These are phyloP conservation scores for Drosophila meridionalis DNA, from an alignment of 2,888 invertebrate genomes.

Conservation along the genomic window DNA sequence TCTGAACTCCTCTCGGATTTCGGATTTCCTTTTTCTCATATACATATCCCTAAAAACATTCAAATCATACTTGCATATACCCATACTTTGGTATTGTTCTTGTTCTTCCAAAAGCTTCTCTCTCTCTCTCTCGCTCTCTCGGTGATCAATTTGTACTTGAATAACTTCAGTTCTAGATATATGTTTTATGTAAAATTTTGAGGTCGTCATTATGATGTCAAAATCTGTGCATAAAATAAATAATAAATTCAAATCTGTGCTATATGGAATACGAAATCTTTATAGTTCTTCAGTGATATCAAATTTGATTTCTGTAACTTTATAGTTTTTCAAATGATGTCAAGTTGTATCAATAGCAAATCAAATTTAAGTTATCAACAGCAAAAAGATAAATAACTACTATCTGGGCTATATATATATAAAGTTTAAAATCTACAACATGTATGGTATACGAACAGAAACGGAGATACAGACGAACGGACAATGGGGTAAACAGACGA, in stretches of 20 bases:
- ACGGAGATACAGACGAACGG: not conserved
- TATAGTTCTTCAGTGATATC: not conserved
- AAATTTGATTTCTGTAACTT: not conserved
- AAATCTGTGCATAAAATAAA: too few relatives aligned
- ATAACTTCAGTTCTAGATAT: not conserved
- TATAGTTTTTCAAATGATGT: not conserved
- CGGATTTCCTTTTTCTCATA: not conserved
- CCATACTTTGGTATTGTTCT: not conserved
- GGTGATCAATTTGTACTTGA: not conserved
- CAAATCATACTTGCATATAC: not conserved
- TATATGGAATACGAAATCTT: not conserved
- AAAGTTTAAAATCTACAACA: not conserved
- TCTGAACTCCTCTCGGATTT: not conserved
- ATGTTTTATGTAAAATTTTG: too few relatives aligned
- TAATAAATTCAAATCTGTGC: not conserved
- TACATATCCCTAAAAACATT: not conserved
- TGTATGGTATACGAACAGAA: not conserved
- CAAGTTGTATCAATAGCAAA: not conserved
- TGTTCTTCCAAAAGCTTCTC: too few relatives aligned
- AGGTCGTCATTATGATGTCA: too few relatives aligned
- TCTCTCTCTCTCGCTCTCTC: not conserved
- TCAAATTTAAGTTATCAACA: not conserved
- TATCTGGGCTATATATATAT: not conserved
- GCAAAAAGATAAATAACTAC: not conserved
- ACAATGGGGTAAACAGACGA: too few relatives aligned